phyloP scores from a whole-genome alignment of 2,113 vertebrate genomes.

The Coreoperca whiteheadi region DNA sequence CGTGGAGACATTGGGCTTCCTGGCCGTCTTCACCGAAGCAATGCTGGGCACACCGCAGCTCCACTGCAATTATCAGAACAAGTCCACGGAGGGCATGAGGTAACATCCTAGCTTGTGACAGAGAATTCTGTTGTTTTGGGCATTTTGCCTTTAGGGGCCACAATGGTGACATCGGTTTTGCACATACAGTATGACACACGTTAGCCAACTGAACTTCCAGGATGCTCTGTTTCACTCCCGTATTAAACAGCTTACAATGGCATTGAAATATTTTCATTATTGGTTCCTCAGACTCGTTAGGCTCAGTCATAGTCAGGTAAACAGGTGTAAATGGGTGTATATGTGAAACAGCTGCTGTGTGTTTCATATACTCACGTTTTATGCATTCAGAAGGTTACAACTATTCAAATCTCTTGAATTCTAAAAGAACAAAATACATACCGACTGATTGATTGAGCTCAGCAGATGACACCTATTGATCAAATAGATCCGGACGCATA shows the following conservation, averaged over 20 bases:
- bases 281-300: not conserved
- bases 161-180: not conserved
- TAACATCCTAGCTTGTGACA: constrained; percentile 51
- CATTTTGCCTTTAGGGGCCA: not conserved
- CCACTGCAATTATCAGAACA: constrained; percentile 94
- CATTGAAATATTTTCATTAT: no score
- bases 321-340: no score
- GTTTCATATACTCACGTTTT: not conserved
- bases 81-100: constrained; percentile 98
- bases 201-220: not conserved
- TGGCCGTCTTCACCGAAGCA: constrained; percentile 94
- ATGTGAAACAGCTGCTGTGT: not conserved
- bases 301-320: not conserved
- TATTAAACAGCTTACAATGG: not conserved
- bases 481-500: no score
- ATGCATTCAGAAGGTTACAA: not conserved
- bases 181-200: not conserved
- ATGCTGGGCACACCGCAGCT: constrained; percentile 96
- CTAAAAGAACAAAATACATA: not conserved
- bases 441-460: no score
- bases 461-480: no score
- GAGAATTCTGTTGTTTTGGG: not conserved
- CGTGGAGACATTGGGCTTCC: constrained; percentile 94
- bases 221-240: not conserved
- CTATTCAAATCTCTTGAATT: not conserved